phyloP scores from a whole-genome alignment of 1,140 invertebrate genomes.

The Musca domestica region DNA sequence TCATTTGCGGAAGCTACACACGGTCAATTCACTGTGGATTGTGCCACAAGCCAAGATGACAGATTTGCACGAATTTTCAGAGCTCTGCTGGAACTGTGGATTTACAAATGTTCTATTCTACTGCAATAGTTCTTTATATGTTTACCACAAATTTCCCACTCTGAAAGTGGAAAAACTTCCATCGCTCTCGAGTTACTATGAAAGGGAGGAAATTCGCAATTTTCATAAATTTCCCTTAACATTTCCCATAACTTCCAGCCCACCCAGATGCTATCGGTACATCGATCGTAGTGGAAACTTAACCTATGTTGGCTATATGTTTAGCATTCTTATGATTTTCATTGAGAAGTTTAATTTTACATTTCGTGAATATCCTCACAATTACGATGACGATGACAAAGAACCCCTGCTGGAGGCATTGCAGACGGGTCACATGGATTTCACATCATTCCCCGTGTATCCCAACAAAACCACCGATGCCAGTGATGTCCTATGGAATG shows the following conservation, averaged over 20 bases:
- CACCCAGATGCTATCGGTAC: slow-evolving; percentile 12
- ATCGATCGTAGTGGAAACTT: not conserved
- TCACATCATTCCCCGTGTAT: not conserved
- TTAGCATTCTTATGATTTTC: not conserved
- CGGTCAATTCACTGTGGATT: not conserved
- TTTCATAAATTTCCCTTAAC: slow-evolving; percentile 7
- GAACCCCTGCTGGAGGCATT: not conserved
- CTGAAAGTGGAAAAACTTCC: not conserved
- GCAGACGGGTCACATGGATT: not conserved
- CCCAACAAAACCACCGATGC: not conserved
- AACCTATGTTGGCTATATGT: slow-evolving; percentile 7
- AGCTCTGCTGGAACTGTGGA: not conserved
- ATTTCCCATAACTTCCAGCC: not conserved
- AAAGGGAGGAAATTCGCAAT: not conserved
- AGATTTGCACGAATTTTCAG: not conserved
- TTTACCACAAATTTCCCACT: slow-evolving; percentile 2
- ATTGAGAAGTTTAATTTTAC: not conserved
- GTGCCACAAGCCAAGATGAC: not conserved
- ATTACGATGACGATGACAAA: not conserved
- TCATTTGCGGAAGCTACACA: not conserved
- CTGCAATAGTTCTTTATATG: not conserved
- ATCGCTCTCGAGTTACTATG: not conserved
- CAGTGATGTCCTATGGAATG: slow-evolving; percentile 11
- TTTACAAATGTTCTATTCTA: slow-evolving; percentile 4
- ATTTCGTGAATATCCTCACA: not conserved